phyloP scores from a whole-genome alignment of 2,113 vertebrate genomes.

The Ammodytes dubius region DNA sequence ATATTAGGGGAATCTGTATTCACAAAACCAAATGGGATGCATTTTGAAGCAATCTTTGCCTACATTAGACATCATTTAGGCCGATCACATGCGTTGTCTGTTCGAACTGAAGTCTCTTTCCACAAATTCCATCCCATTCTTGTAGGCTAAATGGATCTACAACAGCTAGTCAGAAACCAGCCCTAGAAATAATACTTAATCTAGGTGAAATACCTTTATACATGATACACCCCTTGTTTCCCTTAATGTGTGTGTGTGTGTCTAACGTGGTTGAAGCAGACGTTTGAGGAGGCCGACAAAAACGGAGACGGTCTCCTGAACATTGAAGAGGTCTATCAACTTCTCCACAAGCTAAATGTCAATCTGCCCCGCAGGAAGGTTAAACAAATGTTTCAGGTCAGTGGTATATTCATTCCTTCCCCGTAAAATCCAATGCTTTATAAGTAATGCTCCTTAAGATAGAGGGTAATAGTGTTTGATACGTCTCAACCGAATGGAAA shows the following conservation, averaged over 20 bases:
- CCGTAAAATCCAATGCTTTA: not conserved
- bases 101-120: no score
- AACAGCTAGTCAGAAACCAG: no score
- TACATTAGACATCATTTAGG: no score
- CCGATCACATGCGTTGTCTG: no score
- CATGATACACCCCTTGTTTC: not conserved
- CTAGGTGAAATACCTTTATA: not conserved
- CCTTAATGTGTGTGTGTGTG: constrained; percentile 83
- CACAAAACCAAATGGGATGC: no score
- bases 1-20: no score
- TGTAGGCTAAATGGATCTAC: no score
- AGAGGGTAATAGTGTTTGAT: not conserved
- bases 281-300: constrained; percentile 97
- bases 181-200: no score
- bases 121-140: no score
- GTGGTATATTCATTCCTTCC: constrained; percentile 12
- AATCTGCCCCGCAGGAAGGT: constrained; percentile 96
- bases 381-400: constrained; percentile 99
- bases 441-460: no score
- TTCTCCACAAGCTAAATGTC: constrained; percentile 98
- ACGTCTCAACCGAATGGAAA: not conserved
- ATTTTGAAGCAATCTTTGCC: no score
- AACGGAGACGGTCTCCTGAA: constrained; percentile 96
- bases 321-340: constrained; percentile 97
- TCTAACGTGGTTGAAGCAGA: constrained; percentile 95